phyloP scores from a whole-genome alignment of 2,113 vertebrate species.

The Tragelaphus buxtoni region DNA sequence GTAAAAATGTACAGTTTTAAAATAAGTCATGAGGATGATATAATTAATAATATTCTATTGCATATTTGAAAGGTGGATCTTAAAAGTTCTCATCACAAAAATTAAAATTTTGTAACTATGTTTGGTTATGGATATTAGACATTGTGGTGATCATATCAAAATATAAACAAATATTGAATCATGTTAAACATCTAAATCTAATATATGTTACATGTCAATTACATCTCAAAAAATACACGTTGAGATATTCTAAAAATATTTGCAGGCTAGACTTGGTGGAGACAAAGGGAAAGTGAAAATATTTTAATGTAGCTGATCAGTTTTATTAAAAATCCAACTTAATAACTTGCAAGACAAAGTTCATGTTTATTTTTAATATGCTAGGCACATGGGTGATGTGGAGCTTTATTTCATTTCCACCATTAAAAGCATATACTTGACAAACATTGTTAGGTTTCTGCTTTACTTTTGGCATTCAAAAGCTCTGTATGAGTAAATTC shows the following conservation, averaged over 20 bases:
- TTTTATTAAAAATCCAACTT: constrained; percentile 37
- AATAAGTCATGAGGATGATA: background rate
- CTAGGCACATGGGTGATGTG: background rate
- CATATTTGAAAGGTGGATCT: background rate
- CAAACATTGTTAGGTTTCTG: background rate
- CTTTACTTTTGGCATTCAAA: background rate
- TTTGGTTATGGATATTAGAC: background rate
- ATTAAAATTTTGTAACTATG: background rate
- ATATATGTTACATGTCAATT: background rate
- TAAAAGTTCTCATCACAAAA: background rate
- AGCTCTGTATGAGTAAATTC: background rate
- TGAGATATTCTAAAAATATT: background rate
- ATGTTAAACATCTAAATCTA: background rate
- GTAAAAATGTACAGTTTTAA: background rate
- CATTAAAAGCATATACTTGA: background rate
- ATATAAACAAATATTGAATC: background rate
- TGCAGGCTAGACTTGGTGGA: constrained; percentile 21
- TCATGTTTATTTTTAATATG: constrained; percentile 67
- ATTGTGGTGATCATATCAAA: background rate
- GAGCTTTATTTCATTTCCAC: background rate
- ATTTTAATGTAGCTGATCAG: constrained; percentile 26
- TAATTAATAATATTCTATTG: background rate
- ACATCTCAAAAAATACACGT: background rate
- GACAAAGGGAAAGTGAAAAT: background rate
- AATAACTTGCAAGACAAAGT: constrained; percentile 47